Conservation (phyloP, 2,888 invertebrate genomes). For the Plebejus melissa region DNA sequence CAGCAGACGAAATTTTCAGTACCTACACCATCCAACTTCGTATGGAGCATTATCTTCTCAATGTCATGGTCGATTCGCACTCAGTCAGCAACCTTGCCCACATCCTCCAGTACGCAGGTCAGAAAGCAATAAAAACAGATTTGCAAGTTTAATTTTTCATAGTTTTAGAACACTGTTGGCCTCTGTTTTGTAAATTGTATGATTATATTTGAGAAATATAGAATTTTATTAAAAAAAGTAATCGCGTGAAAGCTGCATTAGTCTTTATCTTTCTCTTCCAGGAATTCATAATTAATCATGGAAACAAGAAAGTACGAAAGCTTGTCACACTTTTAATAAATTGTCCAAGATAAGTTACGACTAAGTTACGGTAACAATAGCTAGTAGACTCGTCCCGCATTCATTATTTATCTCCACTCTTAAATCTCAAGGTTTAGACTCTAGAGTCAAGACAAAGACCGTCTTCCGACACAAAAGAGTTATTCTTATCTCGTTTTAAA, state of each 20-base stretch:
- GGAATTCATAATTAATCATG: neutral
- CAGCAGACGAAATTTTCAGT: neutral
- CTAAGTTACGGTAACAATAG: neutral
- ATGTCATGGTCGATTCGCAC: slow-evolving; percentile 6
- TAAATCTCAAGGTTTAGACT: slow-evolving; percentile 16
- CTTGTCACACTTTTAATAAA: neutral
- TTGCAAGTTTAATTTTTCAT: neutral
- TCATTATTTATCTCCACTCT: slow-evolving; percentile 16
- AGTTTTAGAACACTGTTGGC: neutral
- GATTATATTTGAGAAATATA: neutral
- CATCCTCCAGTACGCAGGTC: neutral
- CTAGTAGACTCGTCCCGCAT: neutral
- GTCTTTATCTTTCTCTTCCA: too few species aligned
- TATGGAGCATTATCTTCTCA: neutral
- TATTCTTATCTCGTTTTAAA: slow-evolving; percentile 11
- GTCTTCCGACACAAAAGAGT: neutral
- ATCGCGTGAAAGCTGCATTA: too few species aligned
- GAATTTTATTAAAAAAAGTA: neutral
- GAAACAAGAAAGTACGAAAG: neutral
- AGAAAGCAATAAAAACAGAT: neutral
- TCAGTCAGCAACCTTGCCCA: neutral
- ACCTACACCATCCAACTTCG: neutral
- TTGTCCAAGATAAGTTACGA: neutral
- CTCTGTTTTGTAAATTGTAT: neutral
- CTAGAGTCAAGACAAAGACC: slow-evolving; percentile 1